Evolutionary conservation across 1,140 invertebrate genomes (phyloP).

Genomic region (Drosophila pseudoobscura): DNA sequence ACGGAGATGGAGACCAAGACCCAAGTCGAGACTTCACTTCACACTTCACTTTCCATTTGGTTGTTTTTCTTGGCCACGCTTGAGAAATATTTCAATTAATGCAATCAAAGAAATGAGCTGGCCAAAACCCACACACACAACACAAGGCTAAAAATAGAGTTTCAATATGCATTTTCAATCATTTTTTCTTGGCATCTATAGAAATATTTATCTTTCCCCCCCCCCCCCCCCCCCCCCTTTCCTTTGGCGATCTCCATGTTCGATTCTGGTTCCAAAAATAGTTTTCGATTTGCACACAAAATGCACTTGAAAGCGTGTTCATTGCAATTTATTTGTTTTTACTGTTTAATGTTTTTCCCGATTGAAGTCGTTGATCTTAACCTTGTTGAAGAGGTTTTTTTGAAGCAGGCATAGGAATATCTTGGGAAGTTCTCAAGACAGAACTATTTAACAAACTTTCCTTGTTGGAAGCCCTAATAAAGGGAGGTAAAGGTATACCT

Average conservation of each 20-base stretch:
- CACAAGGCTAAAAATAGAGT: conserved; percentile 29
- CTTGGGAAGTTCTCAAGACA: too few relatives aligned
- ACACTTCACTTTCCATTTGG: conserved; percentile 70
- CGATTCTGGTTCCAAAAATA: conserved; percentile 29
- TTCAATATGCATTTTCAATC: conserved; percentile 36
- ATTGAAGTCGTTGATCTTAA: not conserved
- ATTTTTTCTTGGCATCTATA: conserved; percentile 31
- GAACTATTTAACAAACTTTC: too few relatives aligned
- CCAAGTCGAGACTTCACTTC: conserved; percentile 54
- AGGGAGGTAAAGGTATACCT: too few relatives aligned
- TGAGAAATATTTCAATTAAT: conserved; percentile 66
- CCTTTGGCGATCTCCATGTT: not conserved
- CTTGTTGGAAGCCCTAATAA: too few relatives aligned
- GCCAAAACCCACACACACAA: conserved; percentile 13
- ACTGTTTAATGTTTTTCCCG: too few relatives aligned
- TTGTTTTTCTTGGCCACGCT: conserved; percentile 35
- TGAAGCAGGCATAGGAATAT: too few relatives aligned
- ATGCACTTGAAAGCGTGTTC: conserved; percentile 18
- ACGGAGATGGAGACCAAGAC: conserved; percentile 23
- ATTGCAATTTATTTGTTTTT: not conserved
- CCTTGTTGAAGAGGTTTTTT: too few relatives aligned
- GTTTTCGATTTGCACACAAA: conserved; percentile 14
- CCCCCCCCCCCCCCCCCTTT: not conserved
- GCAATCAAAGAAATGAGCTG: conserved; percentile 40
- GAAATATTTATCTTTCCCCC: conserved; percentile 26